Evolutionary conservation across 2,797 vertebrate species (phyloP).

Genomic region (Anomalospiza imberbis): DNA sequence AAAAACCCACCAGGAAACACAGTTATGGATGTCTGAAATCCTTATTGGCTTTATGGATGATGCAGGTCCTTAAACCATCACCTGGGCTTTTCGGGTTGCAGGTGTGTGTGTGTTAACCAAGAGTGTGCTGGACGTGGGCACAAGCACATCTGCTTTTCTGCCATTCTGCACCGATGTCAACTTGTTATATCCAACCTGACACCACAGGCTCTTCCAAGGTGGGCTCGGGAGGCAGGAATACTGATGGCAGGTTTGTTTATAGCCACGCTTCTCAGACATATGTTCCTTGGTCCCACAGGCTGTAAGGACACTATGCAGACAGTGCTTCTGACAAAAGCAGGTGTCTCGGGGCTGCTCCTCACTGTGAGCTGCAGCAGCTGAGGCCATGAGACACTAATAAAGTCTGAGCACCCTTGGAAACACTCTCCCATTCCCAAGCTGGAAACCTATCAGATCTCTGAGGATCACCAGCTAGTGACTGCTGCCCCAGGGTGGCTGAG

Average conservation of each 20-base stretch:
- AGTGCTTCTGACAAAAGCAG: background rate
- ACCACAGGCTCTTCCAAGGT: background rate
- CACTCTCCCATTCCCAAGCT: background rate
- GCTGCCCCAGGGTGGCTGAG: background rate
- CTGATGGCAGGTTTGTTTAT: background rate
- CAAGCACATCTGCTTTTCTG: background rate
- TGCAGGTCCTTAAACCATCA: background rate
- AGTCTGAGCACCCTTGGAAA: background rate
- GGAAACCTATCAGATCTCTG: background rate
- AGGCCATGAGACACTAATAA: background rate
- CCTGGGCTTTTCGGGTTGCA: background rate
- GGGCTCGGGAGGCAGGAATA: rapidly evolving
- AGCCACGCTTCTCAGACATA: background rate
- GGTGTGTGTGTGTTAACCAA: background rate
- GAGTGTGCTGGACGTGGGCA: background rate
- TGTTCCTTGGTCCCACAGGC: background rate
- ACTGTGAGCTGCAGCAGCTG: background rate
- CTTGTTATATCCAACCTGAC: background rate
- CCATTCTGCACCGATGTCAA: background rate
- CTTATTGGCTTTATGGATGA: background rate
- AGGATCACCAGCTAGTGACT: background rate
- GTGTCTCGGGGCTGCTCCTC: rapidly evolving
- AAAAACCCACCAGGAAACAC: background rate
- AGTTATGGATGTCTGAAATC: background rate
- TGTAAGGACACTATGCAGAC: background rate